Evolutionary conservation across 2,888 invertebrate species (phyloP), one percentile per base, ranked within the genome.

Genomic region (Aplocera efformata): DNA sequence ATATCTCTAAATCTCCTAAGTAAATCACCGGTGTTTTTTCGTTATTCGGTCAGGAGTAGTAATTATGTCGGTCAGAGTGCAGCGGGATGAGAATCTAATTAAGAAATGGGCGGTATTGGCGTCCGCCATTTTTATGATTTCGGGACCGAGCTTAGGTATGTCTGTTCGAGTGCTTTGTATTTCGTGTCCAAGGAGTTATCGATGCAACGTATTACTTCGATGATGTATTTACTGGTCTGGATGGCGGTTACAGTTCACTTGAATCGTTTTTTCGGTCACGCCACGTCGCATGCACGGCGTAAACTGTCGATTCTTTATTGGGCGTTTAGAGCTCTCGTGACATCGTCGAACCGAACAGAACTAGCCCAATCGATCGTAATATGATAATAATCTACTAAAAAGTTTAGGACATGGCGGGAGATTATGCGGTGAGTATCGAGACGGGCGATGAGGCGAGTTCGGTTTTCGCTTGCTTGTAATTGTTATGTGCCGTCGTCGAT

Each of bases 31-130:
- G 57, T 67, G 68, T 82, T 79, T 83, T 79, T 66, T 66, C 79
- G 78, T 81, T 78, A 77, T 59, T 77, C 79, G 78, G 79, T 74
- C 80, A 77, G 75, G 79, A 80, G 79, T 81, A 74, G 81, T 84
- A 82, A 86, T 86, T 85, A 86, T 81, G 73, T 82, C 83, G 86
- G 88, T 88, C 86, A 85, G 82, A 86, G 86, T 86, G 88, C 88
- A 88, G 74, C 72, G 64, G 74, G 73, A 80, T 74, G 78, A 74
- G 79, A 88, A 86, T 81, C 84, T 86, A 84, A 88, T 88, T 86
- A 88, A 81, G 74, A 78, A 72, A 69, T 78, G 79, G 88, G 88
- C 80, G 83, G 66, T 48, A 49, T 58, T 63, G 70, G 79, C 72
- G 72, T 66, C 71, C 59, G 70, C 73, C 63, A 68, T 76, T 75